These are phyloP conservation scores for Diloba caeruleocephala DNA, from an alignment of 2,888 invertebrate genomes.

Conservation along the genomic window DNA sequence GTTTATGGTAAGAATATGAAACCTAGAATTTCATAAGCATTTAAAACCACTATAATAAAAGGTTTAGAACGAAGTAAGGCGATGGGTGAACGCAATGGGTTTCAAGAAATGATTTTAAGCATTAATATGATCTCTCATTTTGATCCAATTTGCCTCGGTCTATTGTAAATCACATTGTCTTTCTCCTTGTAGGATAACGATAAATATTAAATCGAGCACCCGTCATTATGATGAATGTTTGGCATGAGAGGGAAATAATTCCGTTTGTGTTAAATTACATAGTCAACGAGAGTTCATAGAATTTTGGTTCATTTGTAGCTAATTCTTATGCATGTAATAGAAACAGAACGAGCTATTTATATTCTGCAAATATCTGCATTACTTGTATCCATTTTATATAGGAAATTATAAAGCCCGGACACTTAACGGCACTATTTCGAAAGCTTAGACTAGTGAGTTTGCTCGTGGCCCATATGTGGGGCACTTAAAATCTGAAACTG, in stretches of 20 bases:
- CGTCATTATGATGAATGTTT: constrained; percentile 10
- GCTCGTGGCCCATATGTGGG: constrained; percentile 62
- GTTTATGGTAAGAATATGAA: too few relatives aligned
- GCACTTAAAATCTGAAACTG: constrained; percentile 66
- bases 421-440: constrained; percentile 53
- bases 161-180: constrained; percentile 11
- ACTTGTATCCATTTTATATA: background rate
- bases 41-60: background rate
- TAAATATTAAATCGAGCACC: constrained; percentile 28
- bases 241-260: constrained; percentile 1
- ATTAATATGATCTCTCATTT: constrained; percentile 12
- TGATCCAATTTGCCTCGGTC: background rate
- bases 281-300: too few relatives aligned
- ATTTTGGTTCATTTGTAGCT: too few relatives aligned
- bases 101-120: constrained; percentile 1
- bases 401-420: constrained; percentile 6
- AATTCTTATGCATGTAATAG: too few relatives aligned
- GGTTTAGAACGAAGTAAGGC: background rate
- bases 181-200: constrained; percentile 9
- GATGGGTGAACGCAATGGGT: background rate
- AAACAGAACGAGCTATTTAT: background rate
- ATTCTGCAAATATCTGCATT: background rate
- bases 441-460: constrained; percentile 51
- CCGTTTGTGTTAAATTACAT: too few relatives aligned
- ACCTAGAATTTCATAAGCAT: background rate